phyloP scores from a whole-genome alignment of 2,113 vertebrate genomes.

The Pseudolaguvia tuberculata region DNA sequence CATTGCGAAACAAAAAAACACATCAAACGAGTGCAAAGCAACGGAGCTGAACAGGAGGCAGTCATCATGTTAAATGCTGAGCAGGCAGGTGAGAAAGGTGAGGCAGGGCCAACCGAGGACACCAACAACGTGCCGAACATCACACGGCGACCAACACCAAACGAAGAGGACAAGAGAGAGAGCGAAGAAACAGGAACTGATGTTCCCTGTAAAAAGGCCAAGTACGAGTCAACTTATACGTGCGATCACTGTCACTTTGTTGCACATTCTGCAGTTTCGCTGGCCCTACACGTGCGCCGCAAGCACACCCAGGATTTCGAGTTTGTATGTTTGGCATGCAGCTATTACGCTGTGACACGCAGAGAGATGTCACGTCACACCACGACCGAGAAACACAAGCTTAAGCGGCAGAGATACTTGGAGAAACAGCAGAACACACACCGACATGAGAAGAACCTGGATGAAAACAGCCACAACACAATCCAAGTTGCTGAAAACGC shows the following conservation, averaged over 20 bases:
- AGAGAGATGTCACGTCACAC: slow-evolving; percentile 90
- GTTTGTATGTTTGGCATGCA: slow-evolving; percentile 90
- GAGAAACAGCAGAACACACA: slow-evolving; percentile 36
- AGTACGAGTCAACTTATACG: slow-evolving; percentile 59
- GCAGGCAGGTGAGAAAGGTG: background rate
- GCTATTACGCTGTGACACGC: slow-evolving; percentile 87
- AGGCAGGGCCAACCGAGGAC: slow-evolving; percentile 39
- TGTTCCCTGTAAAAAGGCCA: slow-evolving; percentile 52
- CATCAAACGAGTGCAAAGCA: slow-evolving; percentile 74
- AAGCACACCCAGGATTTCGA: slow-evolving; percentile 92
- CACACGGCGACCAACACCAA: slow-evolving; percentile 43
- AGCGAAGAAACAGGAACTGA: slow-evolving; percentile 37
- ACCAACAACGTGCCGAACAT: background rate
- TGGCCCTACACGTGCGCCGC: slow-evolving; percentile 84
- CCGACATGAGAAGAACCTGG: background rate
- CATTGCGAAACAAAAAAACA: slow-evolving; percentile 97
- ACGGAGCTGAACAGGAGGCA: slow-evolving; percentile 50
- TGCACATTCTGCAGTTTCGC: slow-evolving; percentile 80
- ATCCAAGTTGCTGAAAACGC: background rate
- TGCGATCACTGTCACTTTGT: slow-evolving; percentile 80
- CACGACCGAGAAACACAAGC: slow-evolving; percentile 87
- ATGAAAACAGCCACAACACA: background rate
- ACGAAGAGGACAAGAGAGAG: slow-evolving; percentile 32
- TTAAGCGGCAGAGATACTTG: slow-evolving; percentile 76
- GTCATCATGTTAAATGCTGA: slow-evolving; percentile 39